Evolutionary conservation across 92 coral and sea anemone genomes (phyloP).

Genomic region (Paramuricea clavata): DNA sequence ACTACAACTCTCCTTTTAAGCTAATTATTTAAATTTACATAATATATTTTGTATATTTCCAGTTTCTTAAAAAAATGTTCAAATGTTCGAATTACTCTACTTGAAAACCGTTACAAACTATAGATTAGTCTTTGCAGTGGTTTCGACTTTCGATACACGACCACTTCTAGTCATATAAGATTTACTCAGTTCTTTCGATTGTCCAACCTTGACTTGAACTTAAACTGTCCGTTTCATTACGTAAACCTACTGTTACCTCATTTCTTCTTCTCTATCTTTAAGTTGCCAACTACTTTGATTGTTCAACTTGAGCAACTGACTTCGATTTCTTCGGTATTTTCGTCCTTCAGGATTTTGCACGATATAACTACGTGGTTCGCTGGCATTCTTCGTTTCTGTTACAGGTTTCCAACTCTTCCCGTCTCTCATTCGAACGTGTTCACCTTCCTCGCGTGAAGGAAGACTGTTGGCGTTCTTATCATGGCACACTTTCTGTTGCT

Average conservation of each 20-base stretch:
- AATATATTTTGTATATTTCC: too few relatives aligned
- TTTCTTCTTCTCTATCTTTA: not conserved
- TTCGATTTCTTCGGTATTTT: conserved; percentile 67
- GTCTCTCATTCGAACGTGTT: conserved; percentile 25
- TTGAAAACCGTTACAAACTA: too few relatives aligned
- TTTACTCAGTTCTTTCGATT: too few relatives aligned
- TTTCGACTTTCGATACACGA: conserved; percentile 14
- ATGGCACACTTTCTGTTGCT: too few relatives aligned
- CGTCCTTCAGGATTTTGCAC: conserved; percentile 71
- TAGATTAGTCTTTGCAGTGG: too few relatives aligned
- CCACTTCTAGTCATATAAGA: conserved; percentile 19
- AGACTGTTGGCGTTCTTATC: not conserved
- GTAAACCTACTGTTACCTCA: too few relatives aligned
- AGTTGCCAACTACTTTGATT: not conserved
- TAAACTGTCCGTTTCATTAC: not conserved
- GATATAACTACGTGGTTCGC: conserved; percentile 64
- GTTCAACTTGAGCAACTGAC: conserved; percentile 45
- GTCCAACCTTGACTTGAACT: not conserved
- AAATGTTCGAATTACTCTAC: too few relatives aligned
- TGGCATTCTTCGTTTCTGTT: conserved; percentile 47
- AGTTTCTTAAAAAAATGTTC: too few relatives aligned
- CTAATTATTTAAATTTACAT: too few relatives aligned
- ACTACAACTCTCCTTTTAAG: too few relatives aligned
- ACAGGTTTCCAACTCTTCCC: conserved; percentile 81
- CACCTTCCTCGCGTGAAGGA: not conserved